phyloP scores from a whole-genome alignment of 2,113 vertebrate genomes.

The Prunella fulvescens region DNA sequence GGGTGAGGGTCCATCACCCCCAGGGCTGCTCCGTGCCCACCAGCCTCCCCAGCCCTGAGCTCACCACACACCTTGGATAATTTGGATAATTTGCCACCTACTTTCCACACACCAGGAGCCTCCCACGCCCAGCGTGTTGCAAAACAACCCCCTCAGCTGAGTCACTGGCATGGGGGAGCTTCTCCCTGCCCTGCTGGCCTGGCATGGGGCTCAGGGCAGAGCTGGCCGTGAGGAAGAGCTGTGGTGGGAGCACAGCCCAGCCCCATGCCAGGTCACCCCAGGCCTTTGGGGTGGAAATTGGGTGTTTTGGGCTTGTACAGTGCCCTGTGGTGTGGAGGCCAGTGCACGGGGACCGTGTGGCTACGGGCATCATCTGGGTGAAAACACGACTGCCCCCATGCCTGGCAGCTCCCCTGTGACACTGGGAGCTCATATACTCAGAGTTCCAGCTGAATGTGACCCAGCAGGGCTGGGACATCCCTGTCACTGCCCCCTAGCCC shows the following conservation, averaged over 20 bases:
- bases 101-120: neutral
- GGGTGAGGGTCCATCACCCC: neutral
- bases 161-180: neutral
- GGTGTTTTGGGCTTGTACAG: neutral
- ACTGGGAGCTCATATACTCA: neutral
- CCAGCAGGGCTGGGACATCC: neutral
- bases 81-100: neutral
- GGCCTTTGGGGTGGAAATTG: neutral
- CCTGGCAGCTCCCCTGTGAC: neutral
- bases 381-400: neutral
- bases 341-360: accelerated
- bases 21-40: neutral
- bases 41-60: accelerated
- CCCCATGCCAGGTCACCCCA: neutral
- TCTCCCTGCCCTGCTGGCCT: neutral
- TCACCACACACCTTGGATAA: neutral
- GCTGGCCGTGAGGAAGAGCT: accelerated
- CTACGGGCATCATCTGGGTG: accelerated
- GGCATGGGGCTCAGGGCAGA: neutral
- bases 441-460: neutral
- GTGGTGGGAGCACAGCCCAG: neutral
- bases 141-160: neutral
- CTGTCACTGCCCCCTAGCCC: neutral
- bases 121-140: neutral
- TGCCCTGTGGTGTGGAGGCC: accelerated